Evolutionary conservation across 2,113 vertebrate genomes (phyloP).

Genomic region (Proteles cristata): DNA sequence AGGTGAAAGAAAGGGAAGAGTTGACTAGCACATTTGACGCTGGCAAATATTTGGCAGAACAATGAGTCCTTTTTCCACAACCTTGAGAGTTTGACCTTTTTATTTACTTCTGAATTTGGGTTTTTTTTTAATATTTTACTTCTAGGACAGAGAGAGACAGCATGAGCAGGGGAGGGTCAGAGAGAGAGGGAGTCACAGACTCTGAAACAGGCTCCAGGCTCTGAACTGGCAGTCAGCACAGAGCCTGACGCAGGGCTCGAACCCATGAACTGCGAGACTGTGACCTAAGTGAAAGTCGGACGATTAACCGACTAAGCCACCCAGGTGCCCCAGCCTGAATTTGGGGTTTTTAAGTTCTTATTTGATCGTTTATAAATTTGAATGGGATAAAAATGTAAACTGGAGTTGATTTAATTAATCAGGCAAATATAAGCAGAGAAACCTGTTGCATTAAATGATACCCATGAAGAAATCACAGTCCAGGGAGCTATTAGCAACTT

Average conservation of each 20-base stretch:
- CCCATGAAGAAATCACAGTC: background rate
- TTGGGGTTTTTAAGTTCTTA: background rate
- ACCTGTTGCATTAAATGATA: conserved; percentile 18
- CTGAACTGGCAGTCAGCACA: too few species aligned
- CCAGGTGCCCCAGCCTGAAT: background rate
- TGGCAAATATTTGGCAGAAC: background rate
- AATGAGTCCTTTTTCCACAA: background rate
- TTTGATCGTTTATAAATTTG: conserved; percentile 46
- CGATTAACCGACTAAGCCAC: too few species aligned
- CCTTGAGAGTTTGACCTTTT: background rate
- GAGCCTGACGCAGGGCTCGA: too few species aligned
- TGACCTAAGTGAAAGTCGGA: too few species aligned
- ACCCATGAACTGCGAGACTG: too few species aligned
- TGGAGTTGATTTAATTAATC: conserved; percentile 39
- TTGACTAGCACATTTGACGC: background rate
- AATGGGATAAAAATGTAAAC: conserved; percentile 19
- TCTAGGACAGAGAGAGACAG: too few species aligned
- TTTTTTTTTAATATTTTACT: background rate
- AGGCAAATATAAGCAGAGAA: conserved; percentile 46
- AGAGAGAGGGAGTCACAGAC: too few species aligned
- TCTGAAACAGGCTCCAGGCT: too few species aligned
- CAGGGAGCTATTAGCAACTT: background rate
- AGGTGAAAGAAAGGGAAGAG: background rate
- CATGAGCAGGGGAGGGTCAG: too few species aligned
- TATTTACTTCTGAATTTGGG: background rate